A percentile compares a stretch with the other conserved stretches of the same genome.
Conservation (phyloP, 2,888 invertebrate species). For the Drepanosiphum platanoidis region DNA sequence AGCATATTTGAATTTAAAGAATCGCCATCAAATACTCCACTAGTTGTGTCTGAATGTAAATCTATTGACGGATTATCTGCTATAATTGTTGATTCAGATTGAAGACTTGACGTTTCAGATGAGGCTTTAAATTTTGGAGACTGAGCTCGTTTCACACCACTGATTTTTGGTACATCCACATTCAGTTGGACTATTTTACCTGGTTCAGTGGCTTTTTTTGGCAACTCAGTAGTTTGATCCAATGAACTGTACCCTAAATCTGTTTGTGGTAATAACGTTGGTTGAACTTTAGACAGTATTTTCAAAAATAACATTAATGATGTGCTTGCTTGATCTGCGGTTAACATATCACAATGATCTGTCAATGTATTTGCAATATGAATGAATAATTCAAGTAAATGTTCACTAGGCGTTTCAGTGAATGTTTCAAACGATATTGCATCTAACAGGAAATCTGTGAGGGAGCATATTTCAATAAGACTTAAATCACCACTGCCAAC, state of each 20-base stretch:
- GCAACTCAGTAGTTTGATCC: conserved; percentile 33
- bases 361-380: conserved; percentile 74
- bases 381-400: conserved; percentile 79
- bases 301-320: conserved; percentile 78
- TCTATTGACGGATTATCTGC: conserved; percentile 53
- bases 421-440: conserved; percentile 81
- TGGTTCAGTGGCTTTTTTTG: conserved; percentile 62
- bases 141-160: conserved; percentile 56
- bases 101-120: conserved; percentile 54
- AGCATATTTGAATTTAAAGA: conserved; percentile 47
- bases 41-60: conserved; percentile 59
- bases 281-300: conserved; percentile 80
- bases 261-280: conserved; percentile 66
- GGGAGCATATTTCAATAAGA: conserved; percentile 75
- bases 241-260: conserved; percentile 58
- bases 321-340: conserved; percentile 74
- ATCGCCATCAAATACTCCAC: conserved; percentile 59
- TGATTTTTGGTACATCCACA: conserved; percentile 47
- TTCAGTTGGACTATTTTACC: conserved; percentile 62
- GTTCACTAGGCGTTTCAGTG: conserved; percentile 80
- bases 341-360: conserved; percentile 70
- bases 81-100: conserved; percentile 55
- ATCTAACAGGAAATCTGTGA: conserved; percentile 80
- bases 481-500: conserved; percentile 72
- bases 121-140: conserved; percentile 26